Evolutionary conservation across 2,888 invertebrate species (phyloP), one percentile per base, ranked within the genome.

Genomic region (Troides aeacus): DNA sequence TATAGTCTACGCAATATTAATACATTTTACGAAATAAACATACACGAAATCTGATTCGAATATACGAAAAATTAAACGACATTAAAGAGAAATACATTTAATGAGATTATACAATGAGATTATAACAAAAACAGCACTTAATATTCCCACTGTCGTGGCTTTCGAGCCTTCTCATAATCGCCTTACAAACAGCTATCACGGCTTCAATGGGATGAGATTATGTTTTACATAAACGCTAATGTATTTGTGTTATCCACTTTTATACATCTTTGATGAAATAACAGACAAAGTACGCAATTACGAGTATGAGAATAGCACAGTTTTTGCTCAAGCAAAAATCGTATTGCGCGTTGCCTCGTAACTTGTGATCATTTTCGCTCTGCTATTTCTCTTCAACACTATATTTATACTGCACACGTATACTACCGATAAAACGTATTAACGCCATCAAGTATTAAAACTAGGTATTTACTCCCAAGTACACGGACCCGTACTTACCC

Each of bases 321-420:
- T 75, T 76, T 76, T 74, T 75, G 74, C 68, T 30, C 62, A 15
- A 58, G 72, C 76, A 75, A 76, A 76, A 75, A 71, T 75, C 70
- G 72, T 74, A 21, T 74, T 75, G 58, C 62, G 75, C 72, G 72
- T 72, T 0, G 36, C 53, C 23, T 56, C 36, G n/a, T 67, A 67
- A 4, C 24, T 59, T 63, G 59, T 66, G 56, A 18, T 24, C 6
- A 56, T 58, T 69, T 69, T 18, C 24, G 42, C 56, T 60, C 18
- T 63, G 30, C 46, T 46, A 59, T 21, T 12, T 53, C 60, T 17
- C 56, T 68, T 58, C 7, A 58, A 5, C 30, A 30, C 4, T 30
- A 30, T 12, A 8, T 64, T 24, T 46, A 12, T 15, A 46, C 8
- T 42, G 8, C 42, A 42, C 8, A 42, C 42, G 12, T 42, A 12